Conservation (phyloP, 2,797 vertebrate genomes). For the Tokudaia muenninki region DNA sequence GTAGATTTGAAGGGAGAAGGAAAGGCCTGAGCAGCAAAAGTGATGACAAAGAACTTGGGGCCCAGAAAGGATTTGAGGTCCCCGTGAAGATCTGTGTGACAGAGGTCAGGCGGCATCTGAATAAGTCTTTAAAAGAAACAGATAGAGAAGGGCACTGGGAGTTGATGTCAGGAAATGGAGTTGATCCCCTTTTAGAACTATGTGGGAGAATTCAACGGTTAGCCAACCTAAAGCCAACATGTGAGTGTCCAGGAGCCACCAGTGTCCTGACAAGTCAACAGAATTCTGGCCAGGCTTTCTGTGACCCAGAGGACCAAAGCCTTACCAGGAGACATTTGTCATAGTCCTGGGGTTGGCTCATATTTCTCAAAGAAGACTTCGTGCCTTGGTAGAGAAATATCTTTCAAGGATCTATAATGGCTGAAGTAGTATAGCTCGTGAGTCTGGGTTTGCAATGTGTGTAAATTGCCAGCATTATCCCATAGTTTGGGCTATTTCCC, state of each 20-base stretch:
- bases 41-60: fast-evolving
- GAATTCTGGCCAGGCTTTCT: neutral
- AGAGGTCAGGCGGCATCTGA: fast-evolving
- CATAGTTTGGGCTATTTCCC: neutral
- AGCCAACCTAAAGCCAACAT: neutral
- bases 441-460: neutral
- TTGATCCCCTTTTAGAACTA: neutral
- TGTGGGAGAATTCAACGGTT: neutral
- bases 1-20: no score
- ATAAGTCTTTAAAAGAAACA: neutral
- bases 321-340: fast-evolving
- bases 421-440: fast-evolving
- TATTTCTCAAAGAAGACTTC: neutral
- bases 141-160: neutral
- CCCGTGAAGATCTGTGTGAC: neutral
- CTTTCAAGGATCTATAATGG: fast-evolving
- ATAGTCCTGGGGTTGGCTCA: fast-evolving
- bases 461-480: neutral
- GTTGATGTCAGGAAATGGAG: no score
- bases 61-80: fast-evolving
- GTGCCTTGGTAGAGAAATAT: no score
- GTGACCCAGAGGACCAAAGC: neutral
- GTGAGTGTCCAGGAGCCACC: neutral
- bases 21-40: fast-evolving
- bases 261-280: neutral